These are phyloP conservation scores for Gadus chalcogrammus DNA, from an alignment of 2,113 vertebrate species.

Conservation along the genomic window DNA sequence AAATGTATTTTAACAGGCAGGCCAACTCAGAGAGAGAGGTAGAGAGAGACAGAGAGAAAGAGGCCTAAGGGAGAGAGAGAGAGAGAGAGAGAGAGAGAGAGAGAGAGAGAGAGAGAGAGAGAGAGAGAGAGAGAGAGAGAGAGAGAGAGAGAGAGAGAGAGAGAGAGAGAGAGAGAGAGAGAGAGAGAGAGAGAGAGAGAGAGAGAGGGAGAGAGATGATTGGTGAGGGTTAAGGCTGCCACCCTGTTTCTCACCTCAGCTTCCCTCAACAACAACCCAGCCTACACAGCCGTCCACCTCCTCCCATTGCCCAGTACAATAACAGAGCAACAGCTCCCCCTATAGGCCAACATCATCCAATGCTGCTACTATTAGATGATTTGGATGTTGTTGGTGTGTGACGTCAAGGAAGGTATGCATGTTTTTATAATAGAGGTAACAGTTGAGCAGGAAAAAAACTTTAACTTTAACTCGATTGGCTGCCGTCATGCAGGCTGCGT, in stretches of 20 bases:
- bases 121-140: too few relatives aligned
- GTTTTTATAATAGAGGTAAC: too few relatives aligned
- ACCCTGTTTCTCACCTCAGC: conserved; percentile 61
- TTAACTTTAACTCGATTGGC: too few relatives aligned
- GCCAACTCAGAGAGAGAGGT: too few relatives aligned
- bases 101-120: background rate
- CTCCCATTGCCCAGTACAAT: background rate
- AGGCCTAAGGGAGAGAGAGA: conserved; percentile 9
- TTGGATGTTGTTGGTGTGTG: background rate
- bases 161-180: too few relatives aligned
- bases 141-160: conserved; percentile 1
- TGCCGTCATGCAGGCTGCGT: too few relatives aligned
- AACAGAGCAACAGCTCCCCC: conserved; percentile 55
- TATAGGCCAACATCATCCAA: conserved; percentile 40
- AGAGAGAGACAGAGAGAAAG: too few relatives aligned
- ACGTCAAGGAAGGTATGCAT: background rate
- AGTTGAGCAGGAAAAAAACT: too few relatives aligned
- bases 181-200: background rate
- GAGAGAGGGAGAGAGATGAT: conserved; percentile 26
- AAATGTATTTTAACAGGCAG: conserved; percentile 20
- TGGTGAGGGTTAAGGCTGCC: conserved; percentile 47
- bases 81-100: conserved; percentile 9
- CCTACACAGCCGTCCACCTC: conserved; percentile 3
- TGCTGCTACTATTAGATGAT: conserved; percentile 17
- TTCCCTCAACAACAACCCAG: conserved; percentile 52